Conservation (phyloP, 2,797 vertebrate species). For the Gymnocypris eckloni region DNA sequence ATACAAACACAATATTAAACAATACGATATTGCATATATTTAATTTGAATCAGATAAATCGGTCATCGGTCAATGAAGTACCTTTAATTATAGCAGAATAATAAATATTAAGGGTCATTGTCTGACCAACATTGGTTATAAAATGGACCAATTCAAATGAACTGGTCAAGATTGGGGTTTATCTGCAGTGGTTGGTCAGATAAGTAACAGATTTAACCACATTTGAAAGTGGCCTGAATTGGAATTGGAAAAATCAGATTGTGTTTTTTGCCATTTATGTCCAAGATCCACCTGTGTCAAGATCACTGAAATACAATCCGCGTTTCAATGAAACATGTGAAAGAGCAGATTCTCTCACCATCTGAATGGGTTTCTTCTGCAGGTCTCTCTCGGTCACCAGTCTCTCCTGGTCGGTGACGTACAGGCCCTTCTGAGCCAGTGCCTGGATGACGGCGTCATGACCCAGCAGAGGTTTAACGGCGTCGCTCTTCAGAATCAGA, state of each 20-base stretch:
- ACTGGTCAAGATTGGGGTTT: not conserved
- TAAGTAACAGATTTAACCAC: not conserved
- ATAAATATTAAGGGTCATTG: not conserved
- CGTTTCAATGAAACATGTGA: not conserved
- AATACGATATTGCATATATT: not conserved
- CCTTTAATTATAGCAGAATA: not conserved
- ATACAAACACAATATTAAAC: not conserved
- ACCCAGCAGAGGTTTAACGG: constrained; percentile 89
- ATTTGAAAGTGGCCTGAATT: not conserved
- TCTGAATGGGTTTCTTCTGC: constrained; percentile 92
- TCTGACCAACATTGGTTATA: not conserved
- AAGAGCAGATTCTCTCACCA: constrained; percentile 82
- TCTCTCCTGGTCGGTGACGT: constrained; percentile 94
- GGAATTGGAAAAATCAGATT: too few relatives aligned
- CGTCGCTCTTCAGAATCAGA: constrained; percentile 91
- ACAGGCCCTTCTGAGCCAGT: constrained; percentile 93
- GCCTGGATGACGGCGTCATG: constrained; percentile 96
- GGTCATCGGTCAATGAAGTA: not conserved
- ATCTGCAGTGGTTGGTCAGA: not conserved
- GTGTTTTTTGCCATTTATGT: not conserved
- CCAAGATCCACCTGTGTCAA: not conserved
- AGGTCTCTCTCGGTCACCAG: constrained; percentile 94
- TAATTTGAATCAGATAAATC: not conserved
- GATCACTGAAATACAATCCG: not conserved
- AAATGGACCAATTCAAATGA: not conserved